These are phyloP conservation scores for Stichodactyla helianthus DNA, from an alignment of 64 coral and sea anemone species.

Conservation along the genomic window DNA sequence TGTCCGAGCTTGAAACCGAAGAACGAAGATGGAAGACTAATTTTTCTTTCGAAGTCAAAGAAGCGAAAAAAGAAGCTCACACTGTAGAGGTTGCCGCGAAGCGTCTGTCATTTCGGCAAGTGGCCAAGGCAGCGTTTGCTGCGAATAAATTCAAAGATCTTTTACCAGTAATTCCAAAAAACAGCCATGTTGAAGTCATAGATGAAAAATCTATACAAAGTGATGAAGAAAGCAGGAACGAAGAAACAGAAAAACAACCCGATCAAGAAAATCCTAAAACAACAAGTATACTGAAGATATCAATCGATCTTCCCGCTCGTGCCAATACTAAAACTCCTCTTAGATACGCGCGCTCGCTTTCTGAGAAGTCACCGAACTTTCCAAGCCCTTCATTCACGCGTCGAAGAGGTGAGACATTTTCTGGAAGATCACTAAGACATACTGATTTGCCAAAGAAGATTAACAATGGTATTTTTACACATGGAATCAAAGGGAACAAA, in stretches of 20 bases:
- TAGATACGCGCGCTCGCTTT: not conserved
- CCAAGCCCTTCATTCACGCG: not conserved
- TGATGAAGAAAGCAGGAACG: not conserved
- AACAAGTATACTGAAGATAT: not conserved
- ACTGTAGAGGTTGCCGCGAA: not conserved
- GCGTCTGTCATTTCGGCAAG: constrained; percentile 3
- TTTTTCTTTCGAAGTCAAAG: constrained; percentile 2
- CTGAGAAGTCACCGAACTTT: not conserved
- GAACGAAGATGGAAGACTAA: constrained; percentile 5
- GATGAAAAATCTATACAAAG: not conserved
- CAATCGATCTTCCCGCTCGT: not conserved
- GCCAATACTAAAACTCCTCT: not conserved
- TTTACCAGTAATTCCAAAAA: not conserved
- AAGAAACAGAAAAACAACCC: not conserved
- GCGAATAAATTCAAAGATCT: not conserved
- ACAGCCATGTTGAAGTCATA: not conserved
- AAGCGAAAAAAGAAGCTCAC: constrained; percentile 10
- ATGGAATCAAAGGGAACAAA: not conserved
- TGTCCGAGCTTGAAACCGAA: constrained; percentile 10
- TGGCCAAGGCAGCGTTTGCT: not conserved
- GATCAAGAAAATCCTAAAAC: not conserved
- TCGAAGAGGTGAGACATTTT: not conserved
- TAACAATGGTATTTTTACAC: not conserved
- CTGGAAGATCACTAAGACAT: not conserved
- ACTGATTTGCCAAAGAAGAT: not conserved